Evolutionary conservation across 2,113 vertebrate genomes (phyloP), one percentile per base, ranked within the genome.

Genomic region (Pterocles orientalis): DNA sequence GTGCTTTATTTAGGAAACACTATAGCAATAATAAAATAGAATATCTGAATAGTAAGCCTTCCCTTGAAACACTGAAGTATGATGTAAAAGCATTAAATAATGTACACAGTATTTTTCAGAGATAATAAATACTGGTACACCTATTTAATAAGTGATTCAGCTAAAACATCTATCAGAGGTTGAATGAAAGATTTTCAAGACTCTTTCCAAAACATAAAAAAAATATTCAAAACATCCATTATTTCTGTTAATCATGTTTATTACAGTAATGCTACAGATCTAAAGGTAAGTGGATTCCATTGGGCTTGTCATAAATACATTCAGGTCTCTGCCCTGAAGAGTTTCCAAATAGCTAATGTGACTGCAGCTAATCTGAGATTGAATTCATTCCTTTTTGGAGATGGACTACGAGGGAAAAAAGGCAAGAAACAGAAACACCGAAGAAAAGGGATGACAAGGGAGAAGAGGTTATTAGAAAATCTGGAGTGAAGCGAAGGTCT

Each of bases 61-160:
- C 31, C 20, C 18, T 79, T 64, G 45, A 64, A 92, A 88, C 15
- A 57, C 36, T 89, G 17, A 92, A 91, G 65, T 61, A 48, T 8
- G 10, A 62, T 34, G 12, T 48, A 65, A 82, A 91, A 92, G 29
- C 36, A 28, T 41, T 61, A 79, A 79, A 54, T 82, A 68, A 83
- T 62, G 70, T 28, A 86, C 29, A 51, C 28, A 82, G 36, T 76
- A 84, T 77, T 87, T 90, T 90, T 86, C 62, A 60, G 50, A 85
- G 18, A 58, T 15, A 75, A 3, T 56, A 91, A 72, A 25, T 85
- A 89, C 24, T 43, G 54, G 16, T 62, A 62, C 13, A 71, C 18
- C 5, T 60, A 53, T 70, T 83, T 77, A 87, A 23, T 48, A 88
- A 75, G 25, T 65, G 33, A 61, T 71, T 88, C 9, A 64, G 18